Percentiles rank a stretch among this genome's conserved stretches.
Evolutionary conservation across 2,797 vertebrate species (phyloP).

Genomic region (Poecilia gillii): DNA sequence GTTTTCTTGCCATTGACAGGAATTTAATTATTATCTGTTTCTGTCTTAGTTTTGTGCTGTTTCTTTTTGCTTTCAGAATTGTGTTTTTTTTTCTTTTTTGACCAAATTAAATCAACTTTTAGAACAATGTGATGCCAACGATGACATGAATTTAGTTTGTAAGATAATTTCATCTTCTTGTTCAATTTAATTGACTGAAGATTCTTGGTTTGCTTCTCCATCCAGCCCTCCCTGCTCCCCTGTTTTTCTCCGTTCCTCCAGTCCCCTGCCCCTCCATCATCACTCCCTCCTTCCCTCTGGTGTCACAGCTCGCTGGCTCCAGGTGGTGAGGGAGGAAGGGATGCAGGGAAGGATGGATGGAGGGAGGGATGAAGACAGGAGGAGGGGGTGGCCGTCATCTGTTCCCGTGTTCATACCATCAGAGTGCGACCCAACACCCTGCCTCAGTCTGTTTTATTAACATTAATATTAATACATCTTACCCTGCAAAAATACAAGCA

Average conservation of each 20-base stretch:
- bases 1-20: too few species aligned
- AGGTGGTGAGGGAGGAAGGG: slow-evolving; percentile 80
- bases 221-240: slow-evolving; percentile 51
- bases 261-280: slow-evolving; percentile 69
- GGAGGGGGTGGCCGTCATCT: slow-evolving; percentile 67
- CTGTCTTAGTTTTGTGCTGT: too few species aligned
- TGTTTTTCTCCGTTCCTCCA: slow-evolving; percentile 28
- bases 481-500: neutral
- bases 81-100: too few species aligned
- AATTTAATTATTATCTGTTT: too few species aligned
- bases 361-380: slow-evolving; percentile 51
- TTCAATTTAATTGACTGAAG: slow-evolving; percentile 4
- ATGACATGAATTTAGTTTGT: neutral
- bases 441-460: neutral
- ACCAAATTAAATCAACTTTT: neutral
- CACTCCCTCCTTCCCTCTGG: slow-evolving; percentile 72
- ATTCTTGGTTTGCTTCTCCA: slow-evolving; percentile 25
- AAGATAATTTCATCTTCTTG: neutral
- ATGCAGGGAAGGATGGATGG: slow-evolving; percentile 61
- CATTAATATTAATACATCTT: neutral
- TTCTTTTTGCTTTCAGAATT: too few species aligned
- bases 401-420: slow-evolving; percentile 74
- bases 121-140: neutral
- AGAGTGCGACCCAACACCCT: slow-evolving; percentile 49
- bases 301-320: slow-evolving; percentile 82